Conservation (phyloP, 2,888 invertebrate genomes). For the Ethmia dodecea region DNA sequence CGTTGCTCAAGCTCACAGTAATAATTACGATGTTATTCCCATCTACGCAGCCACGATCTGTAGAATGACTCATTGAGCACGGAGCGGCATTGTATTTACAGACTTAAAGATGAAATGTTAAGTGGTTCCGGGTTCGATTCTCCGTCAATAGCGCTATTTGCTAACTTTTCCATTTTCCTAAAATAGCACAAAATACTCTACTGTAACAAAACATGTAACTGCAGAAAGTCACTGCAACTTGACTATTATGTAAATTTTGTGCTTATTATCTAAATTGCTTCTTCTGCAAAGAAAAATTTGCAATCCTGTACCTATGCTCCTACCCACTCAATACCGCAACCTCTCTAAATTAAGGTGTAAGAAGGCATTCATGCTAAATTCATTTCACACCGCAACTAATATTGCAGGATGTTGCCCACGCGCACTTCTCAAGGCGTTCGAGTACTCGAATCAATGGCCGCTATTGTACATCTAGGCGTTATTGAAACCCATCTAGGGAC, state of each 20-base stretch:
- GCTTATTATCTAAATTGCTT: no score
- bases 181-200: neutral
- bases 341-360: no score
- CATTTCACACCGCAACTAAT: conserved; percentile 21
- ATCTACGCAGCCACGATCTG: conserved; percentile 7
- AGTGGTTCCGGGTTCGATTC: neutral
- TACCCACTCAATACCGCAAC: no score
- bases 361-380: conserved; percentile 12
- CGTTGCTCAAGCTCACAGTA: conserved; percentile 6
- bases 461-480: conserved; percentile 30
- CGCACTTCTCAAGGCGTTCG: conserved; percentile 28
- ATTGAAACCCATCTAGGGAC: conserved; percentile 19
- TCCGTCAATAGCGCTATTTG: no score
- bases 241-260: no score
- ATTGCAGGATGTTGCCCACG: conserved; percentile 37
- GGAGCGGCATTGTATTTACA: neutral
- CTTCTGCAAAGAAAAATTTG: no score
- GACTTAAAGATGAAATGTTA: neutral
- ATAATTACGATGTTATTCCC: conserved; percentile 12
- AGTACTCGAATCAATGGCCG: conserved; percentile 35
- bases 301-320: no score
- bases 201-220: no score
- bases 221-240: no score
- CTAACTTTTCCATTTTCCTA: neutral
- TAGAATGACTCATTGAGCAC: conserved; percentile 6